Percentiles rank a stretch among this genome's conserved stretches.
Conservation (phyloP, 2,113 vertebrate genomes). For the Leptobrachium leishanense region DNA sequence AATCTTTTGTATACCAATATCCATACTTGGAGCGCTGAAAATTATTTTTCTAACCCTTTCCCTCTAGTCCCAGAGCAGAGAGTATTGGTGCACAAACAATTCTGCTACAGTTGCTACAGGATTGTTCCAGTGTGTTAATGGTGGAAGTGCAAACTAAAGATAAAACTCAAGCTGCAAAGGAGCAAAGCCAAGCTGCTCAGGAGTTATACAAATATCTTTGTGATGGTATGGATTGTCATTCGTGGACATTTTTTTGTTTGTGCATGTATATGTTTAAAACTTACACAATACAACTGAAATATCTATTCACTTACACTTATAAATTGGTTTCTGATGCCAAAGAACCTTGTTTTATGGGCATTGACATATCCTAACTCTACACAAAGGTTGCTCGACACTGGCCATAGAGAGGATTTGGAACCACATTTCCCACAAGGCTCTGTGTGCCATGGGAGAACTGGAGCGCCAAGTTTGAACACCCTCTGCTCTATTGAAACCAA, state of each 20-base stretch:
- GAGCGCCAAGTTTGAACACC: too few relatives aligned
- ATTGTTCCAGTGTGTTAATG: slow-evolving; percentile 83
- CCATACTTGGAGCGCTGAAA: too few relatives aligned
- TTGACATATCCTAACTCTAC: too few relatives aligned
- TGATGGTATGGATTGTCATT: slow-evolving; percentile 68
- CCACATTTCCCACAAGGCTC: too few relatives aligned
- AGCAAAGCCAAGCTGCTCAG: slow-evolving; percentile 63
- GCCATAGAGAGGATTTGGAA: too few relatives aligned
- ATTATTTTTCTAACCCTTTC: slow-evolving; percentile 13
- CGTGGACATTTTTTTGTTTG: neutral
- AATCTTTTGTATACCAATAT: too few relatives aligned
- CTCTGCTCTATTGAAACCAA: too few relatives aligned
- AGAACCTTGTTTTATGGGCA: too few relatives aligned
- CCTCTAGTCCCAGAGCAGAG: slow-evolving; percentile 79
- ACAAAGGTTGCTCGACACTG: too few relatives aligned
- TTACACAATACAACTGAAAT: neutral
- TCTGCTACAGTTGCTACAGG: slow-evolving; percentile 89
- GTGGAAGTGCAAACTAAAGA: slow-evolving; percentile 57
- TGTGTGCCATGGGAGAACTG: too few relatives aligned
- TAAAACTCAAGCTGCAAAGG: slow-evolving; percentile 35
- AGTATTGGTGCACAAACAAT: slow-evolving; percentile 81
- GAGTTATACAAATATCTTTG: slow-evolving; percentile 87
- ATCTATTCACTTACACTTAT: too few relatives aligned
- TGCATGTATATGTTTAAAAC: neutral
- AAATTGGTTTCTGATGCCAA: too few relatives aligned